Evolutionary conservation across 92 coral and sea anemone genomes (phyloP), one percentile per base, ranked within the genome.

Genomic region (Phenganax subtilis): DNA sequence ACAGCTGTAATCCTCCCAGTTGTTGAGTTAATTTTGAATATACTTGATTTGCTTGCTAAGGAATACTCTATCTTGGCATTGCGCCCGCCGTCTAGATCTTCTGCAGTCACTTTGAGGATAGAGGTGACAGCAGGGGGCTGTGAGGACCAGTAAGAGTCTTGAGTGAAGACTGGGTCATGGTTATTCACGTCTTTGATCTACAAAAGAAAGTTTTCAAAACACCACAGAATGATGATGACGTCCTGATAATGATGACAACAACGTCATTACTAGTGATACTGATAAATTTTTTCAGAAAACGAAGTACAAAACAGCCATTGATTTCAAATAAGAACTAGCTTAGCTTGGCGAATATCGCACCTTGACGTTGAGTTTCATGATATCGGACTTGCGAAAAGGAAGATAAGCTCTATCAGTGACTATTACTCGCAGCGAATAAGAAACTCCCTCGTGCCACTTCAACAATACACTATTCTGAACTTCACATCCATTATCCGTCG

Each of bases 341-440:
- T 69, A 6, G 7, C 25, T 51, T 54, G 1, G 4, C n/a, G 80
- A 11, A 69, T 82, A 61, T 68, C 84, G 80, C 71, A 90, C 76
- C 79, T 85, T 4, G 37, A 79, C 54, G 47, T 5, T 77, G 37
- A 85, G 90, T 51, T 51, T 29, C 3, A 96, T 90, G 25, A 89
- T 81, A 7, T 89, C 87, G 64, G 98, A 92, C 70, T 86, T 91
- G 52, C 88, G 86, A 29, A 85, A 62, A 71, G 54, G 27, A 7
- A 86, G 89, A 12, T 75, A 71, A 17, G 98, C 98, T 61, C 81
- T 87, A 87, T 94, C 98, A 16, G 94, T 91, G 55, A 91, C 98
- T 72, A 91, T 89, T 16, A 94, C 88, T 65, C 82, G 77, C 54
- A 94, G 88, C 9, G 88, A 81, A 82, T 91, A 94, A 29, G 75